Evolutionary conservation across 2,113 vertebrate species (phyloP).

Genomic region (Lepidothrix coronata): DNA sequence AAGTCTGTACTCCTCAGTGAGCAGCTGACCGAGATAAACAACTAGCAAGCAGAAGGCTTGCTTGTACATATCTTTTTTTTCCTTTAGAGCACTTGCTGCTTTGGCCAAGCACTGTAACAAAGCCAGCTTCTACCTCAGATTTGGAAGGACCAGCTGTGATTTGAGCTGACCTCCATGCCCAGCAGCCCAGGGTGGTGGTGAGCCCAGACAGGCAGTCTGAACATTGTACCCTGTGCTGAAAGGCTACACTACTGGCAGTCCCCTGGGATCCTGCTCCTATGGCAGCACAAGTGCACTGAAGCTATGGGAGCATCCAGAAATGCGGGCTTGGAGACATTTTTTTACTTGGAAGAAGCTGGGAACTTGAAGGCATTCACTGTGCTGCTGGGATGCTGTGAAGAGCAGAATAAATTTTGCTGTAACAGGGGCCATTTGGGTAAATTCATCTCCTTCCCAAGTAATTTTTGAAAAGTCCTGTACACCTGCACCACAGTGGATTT

Average conservation of each 20-base stretch:
- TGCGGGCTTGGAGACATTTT: background rate
- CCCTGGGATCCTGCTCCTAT: accelerated
- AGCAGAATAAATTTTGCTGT: background rate
- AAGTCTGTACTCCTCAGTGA: background rate
- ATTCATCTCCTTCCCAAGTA: background rate
- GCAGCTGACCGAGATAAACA: constrained; percentile 9
- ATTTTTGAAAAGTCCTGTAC: constrained; percentile 9
- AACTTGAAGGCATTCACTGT: background rate
- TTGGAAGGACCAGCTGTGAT: background rate
- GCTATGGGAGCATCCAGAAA: accelerated
- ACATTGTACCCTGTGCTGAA: accelerated
- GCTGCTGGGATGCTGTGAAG: background rate
- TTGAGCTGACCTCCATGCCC: background rate
- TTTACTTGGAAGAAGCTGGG: background rate
- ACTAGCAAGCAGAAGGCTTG: background rate
- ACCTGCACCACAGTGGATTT: constrained; percentile 29
- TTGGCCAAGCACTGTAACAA: background rate
- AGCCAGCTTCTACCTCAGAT: background rate
- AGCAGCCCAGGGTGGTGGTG: accelerated
- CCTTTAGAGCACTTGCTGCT: background rate
- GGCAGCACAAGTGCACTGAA: accelerated
- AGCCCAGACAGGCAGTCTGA: accelerated
- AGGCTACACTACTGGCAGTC: accelerated
- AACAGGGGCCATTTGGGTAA: constrained; percentile 1
- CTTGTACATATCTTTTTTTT: background rate